Evolutionary conservation across 2,888 invertebrate species (phyloP).

Genomic region (Chloroclystis v-ata): DNA sequence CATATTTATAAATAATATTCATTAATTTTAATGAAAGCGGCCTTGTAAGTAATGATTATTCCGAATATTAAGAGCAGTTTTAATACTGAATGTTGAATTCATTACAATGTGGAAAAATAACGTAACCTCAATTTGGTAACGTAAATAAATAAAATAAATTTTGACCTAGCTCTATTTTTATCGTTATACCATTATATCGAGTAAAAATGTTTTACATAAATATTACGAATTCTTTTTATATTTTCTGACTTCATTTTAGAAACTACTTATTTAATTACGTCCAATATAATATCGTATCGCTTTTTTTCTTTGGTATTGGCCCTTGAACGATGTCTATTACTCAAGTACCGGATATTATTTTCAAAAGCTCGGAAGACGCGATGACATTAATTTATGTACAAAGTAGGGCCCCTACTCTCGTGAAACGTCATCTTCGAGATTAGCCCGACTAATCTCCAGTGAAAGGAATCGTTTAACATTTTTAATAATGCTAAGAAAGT

Average conservation of each 20-base stretch:
- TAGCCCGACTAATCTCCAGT: not conserved
- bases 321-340: slow-evolving; percentile 25
- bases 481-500: not conserved
- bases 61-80: too few species aligned
- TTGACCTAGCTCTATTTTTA: too few species aligned
- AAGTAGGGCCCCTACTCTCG: slow-evolving; percentile 6
- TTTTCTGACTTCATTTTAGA: slow-evolving; percentile 4
- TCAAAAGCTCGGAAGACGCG: slow-evolving; percentile 22
- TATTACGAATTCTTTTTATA: too few species aligned
- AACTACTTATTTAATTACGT: slow-evolving; percentile 15
- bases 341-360: slow-evolving; percentile 27
- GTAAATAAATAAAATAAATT: too few species aligned
- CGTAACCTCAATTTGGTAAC: too few species aligned
- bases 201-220: too few species aligned
- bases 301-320: slow-evolving; percentile 25
- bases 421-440: not conserved
- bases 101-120: too few species aligned
- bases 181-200: too few species aligned
- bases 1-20: too few species aligned
- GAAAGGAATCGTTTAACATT: not conserved
- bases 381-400: slow-evolving; percentile 28
- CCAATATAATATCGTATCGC: slow-evolving; percentile 22
- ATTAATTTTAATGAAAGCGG: too few species aligned
- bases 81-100: too few species aligned
- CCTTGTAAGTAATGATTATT: too few species aligned